Conservation (phyloP, 2,888 invertebrate species). For the Allygus modestus region DNA sequence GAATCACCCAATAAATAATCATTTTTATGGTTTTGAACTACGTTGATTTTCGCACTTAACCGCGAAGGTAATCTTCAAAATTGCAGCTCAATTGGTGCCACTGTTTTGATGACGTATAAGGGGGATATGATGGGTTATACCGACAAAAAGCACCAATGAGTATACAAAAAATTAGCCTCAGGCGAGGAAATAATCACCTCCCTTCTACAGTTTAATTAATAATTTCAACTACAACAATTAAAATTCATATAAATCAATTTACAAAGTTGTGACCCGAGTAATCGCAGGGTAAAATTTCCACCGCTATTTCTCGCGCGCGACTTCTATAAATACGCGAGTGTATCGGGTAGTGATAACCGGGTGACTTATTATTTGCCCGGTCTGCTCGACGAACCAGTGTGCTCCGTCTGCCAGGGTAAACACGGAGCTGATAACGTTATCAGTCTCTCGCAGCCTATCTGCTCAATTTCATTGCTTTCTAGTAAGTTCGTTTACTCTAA, state of each 20-base stretch:
- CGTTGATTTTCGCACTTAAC: too few species aligned
- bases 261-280: neutral
- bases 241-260: neutral
- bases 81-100: too few species aligned
- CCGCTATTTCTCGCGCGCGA: neutral
- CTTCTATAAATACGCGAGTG: slow-evolving; percentile 1
- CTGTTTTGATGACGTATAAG: too few species aligned
- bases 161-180: neutral
- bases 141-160: neutral
- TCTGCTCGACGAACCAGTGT: neutral
- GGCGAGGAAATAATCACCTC: too few species aligned
- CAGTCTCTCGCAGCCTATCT: neutral
- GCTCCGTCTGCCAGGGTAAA: neutral
- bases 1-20: too few species aligned
- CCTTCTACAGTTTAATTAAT: too few species aligned
- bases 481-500: slow-evolving; percentile 5
- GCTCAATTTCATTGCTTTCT: slow-evolving; percentile 2
- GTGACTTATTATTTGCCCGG: neutral
- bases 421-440: neutral
- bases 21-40: too few species aligned
- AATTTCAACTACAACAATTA: neutral
- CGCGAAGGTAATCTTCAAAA: too few species aligned
- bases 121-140: too few species aligned
- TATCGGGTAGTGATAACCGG: neutral
- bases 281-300: neutral